A percentile compares a stretch with the other conserved stretches of the same genome.
phyloP scores from a whole-genome alignment of 2,113 vertebrate species.

The Phoxinus phoxinus region DNA sequence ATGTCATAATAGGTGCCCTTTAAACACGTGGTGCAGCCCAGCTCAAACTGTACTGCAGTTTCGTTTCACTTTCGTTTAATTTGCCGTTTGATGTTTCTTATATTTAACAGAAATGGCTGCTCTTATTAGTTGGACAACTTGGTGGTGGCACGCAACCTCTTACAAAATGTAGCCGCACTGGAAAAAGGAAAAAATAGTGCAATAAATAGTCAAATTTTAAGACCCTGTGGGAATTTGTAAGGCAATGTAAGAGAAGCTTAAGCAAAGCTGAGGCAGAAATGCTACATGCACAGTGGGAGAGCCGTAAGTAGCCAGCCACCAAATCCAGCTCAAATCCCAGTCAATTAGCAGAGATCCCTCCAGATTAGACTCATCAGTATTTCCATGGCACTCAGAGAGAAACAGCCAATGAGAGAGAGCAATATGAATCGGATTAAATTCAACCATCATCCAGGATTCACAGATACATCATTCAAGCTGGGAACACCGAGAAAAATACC shows the following conservation, averaged over 20 bases:
- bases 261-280: background rate
- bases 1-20: too few species aligned
- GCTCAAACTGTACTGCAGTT: too few species aligned
- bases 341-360: slow-evolving; percentile 27
- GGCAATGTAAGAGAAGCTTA: background rate
- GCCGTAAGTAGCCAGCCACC: background rate
- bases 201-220: background rate
- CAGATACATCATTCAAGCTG: slow-evolving; percentile 20
- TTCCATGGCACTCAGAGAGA: background rate
- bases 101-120: too few species aligned
- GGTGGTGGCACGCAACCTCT: too few species aligned
- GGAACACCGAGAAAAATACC: background rate
- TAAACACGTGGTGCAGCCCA: too few species aligned
- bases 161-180: too few species aligned
- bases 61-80: too few species aligned
- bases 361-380: slow-evolving; percentile 37
- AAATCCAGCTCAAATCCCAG: slow-evolving; percentile 19
- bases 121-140: too few species aligned
- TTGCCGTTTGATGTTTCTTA: too few species aligned
- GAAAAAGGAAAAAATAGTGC: too few species aligned
- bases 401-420: background rate
- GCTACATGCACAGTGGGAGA: background rate
- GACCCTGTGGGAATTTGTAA: background rate
- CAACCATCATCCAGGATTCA: background rate
- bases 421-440: slow-evolving; percentile 11